Percentiles rank a stretch among this genome's conserved stretches.
Evolutionary conservation across 2,113 vertebrate species (phyloP).

Genomic region (Pholis gunnellus): DNA sequence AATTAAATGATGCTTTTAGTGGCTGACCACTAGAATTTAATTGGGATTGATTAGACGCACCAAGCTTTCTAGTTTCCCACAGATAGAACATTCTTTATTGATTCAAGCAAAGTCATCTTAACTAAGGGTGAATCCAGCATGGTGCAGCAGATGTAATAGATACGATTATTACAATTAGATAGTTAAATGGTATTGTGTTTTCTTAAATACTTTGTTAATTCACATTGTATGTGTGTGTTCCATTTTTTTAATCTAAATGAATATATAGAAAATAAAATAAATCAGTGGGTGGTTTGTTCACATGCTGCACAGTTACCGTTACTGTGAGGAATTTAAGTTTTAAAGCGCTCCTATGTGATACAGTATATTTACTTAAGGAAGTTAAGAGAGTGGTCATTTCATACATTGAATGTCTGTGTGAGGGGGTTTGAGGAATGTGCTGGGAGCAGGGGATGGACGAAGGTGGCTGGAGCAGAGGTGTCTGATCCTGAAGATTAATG

Average conservation of each 20-base stretch:
- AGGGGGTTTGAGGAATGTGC: no score
- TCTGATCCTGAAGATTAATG: no score
- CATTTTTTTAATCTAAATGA: neutral
- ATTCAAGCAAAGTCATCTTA: neutral
- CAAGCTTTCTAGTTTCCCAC: slow-evolving; percentile 22
- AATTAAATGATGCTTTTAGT: neutral
- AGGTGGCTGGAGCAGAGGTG: no score
- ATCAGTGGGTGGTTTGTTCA: neutral
- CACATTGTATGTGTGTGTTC: neutral
- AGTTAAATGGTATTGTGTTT: neutral
- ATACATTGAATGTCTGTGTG: no score
- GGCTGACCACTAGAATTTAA: neutral
- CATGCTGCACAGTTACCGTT: neutral
- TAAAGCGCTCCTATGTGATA: no score
- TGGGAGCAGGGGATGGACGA: no score
- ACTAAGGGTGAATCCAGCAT: neutral
- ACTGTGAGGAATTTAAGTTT: no score
- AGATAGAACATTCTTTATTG: slow-evolving; percentile 7
- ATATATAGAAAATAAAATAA: neutral
- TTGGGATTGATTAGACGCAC: neutral
- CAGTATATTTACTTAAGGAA: no score
- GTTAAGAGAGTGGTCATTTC: no score
- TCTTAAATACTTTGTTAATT: neutral
- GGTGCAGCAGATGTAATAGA: neutral
- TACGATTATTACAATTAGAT: neutral